Conservation (phyloP, 2,797 vertebrate genomes). For the Liasis olivaceus region DNA sequence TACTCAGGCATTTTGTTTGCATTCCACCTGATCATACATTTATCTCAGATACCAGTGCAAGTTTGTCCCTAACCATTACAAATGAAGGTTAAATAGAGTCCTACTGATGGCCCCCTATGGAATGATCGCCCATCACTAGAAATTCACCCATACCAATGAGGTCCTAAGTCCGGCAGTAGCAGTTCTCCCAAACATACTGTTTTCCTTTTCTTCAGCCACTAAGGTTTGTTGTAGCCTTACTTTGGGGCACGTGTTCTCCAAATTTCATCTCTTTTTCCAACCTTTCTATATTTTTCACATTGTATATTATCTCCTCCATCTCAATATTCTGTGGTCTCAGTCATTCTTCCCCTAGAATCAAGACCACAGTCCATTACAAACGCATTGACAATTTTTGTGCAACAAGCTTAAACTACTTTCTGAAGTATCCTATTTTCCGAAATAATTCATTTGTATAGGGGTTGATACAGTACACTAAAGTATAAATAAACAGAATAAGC, state of each 20-base stretch:
- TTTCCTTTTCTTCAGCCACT: background rate
- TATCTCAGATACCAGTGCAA: background rate
- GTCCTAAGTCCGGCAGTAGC: background rate
- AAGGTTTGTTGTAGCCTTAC: background rate
- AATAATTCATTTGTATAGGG: background rate
- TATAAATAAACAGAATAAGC: background rate
- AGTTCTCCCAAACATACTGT: background rate
- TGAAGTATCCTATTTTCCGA: background rate
- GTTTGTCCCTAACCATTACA: background rate
- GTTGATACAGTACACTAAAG: background rate
- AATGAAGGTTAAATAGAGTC: background rate
- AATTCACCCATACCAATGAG: background rate
- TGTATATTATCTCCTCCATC: background rate
- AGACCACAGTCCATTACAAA: background rate
- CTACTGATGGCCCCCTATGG: background rate
- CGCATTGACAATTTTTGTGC: background rate
- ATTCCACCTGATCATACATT: background rate
- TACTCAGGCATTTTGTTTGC: background rate
- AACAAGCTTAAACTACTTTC: background rate
- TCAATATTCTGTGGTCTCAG: background rate
- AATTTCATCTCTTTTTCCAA: background rate
- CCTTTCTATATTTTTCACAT: background rate
- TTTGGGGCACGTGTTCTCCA: background rate
- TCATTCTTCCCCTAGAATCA: background rate
- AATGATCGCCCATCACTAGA: background rate